Conservation (phyloP, 2,888 invertebrate species). For the Morpho helenor region DNA sequence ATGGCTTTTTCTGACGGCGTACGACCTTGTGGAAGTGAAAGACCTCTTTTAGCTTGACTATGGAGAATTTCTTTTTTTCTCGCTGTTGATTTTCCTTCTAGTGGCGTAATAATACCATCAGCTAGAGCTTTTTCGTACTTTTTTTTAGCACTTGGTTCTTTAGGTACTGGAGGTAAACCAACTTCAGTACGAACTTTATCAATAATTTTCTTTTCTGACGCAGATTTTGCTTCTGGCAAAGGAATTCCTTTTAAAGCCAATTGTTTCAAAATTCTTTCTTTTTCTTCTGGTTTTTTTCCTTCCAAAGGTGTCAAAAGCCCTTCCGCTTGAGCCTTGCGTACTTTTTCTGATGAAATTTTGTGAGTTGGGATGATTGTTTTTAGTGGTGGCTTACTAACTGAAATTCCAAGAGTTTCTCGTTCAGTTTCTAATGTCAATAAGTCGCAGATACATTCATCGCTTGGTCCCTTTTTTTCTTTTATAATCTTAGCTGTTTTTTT, state of each 20-base stretch:
- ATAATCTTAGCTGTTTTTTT: conserved; percentile 34
- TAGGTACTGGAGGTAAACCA: conserved; percentile 29
- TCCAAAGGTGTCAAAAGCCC: conserved; percentile 29
- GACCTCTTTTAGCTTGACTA: conserved; percentile 29
- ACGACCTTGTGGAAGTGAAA: conserved; percentile 36
- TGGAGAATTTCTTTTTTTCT: conserved; percentile 36
- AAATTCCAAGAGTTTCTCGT: no score
- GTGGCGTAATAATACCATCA: conserved; percentile 32
- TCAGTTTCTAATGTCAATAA: conserved; percentile 22
- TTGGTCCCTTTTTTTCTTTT: conserved; percentile 39
- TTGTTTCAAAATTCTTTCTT: conserved; percentile 25
- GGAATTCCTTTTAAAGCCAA: conserved; percentile 24
- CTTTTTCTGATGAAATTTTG: conserved; percentile 24
- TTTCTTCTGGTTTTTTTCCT: conserved; percentile 23
- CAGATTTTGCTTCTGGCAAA: conserved; percentile 28
- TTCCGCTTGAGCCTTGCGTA: conserved; percentile 27
- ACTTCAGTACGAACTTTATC: conserved; percentile 28
- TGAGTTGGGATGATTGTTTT: no score
- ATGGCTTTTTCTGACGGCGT: conserved; percentile 37
- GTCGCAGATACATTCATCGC: conserved; percentile 41
- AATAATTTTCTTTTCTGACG: conserved; percentile 32
- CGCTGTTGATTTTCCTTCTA: conserved; percentile 34
- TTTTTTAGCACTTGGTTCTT: conserved; percentile 24
- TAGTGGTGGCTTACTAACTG: no score
- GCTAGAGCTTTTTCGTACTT: conserved; percentile 28